phyloP scores from a whole-genome alignment of 2,113 vertebrate genomes.

The Labeo rohita region DNA sequence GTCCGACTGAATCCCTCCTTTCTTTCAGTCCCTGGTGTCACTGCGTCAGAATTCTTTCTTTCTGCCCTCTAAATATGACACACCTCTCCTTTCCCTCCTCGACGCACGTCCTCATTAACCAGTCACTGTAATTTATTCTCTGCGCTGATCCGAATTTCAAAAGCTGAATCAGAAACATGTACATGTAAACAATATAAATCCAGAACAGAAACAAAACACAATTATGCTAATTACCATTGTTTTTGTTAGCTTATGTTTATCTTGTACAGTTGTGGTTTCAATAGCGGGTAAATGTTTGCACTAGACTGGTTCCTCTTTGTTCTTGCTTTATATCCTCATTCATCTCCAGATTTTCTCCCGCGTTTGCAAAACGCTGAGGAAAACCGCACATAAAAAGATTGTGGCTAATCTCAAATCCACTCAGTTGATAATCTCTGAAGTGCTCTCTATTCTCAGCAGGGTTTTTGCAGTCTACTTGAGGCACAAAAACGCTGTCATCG shows the following conservation, averaged over 20 bases:
- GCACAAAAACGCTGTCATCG: neutral
- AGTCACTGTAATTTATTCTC: neutral
- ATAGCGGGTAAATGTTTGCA: conserved; percentile 13
- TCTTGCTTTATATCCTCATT: conserved; percentile 9
- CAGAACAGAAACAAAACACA: neutral
- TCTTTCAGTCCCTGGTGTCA: conserved; percentile 11
- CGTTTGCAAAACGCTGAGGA: neutral
- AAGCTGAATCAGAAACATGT: neutral
- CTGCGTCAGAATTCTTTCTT: neutral
- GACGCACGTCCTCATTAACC: neutral
- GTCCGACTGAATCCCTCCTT: conserved; percentile 40
- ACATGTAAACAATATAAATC: neutral
- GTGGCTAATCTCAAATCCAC: neutral
- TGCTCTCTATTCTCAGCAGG: conserved; percentile 14
- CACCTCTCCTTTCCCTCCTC: conserved; percentile 1
- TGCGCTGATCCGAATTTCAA: neutral
- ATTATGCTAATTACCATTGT: conserved; percentile 7
- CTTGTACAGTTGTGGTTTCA: neutral
- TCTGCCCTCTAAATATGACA: conserved; percentile 33
- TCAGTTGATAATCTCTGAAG: neutral
- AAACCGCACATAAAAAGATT: conserved; percentile 5
- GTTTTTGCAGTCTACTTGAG: neutral
- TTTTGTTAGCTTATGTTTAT: neutral
- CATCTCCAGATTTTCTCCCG: neutral
- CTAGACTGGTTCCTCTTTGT: conserved; percentile 1